These are phyloP conservation scores for Serripes groenlandicus DNA, from an alignment of 2,888 invertebrate species.

Conservation along the genomic window DNA sequence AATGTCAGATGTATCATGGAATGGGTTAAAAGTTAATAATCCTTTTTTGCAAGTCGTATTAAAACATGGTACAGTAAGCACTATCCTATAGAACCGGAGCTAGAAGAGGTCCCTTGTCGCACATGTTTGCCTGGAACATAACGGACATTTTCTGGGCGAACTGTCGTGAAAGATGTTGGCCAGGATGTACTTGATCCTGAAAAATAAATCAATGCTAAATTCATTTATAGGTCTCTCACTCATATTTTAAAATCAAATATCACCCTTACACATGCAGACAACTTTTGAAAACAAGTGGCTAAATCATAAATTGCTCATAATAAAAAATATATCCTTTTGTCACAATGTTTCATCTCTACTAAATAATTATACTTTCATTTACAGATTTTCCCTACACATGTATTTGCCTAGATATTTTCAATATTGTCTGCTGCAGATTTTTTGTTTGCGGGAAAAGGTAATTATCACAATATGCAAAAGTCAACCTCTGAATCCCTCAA, in stretches of 20 bases:
- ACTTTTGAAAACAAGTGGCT: neutral
- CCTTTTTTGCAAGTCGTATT: no score
- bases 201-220: neutral
- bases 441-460: no score
- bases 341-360: neutral
- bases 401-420: no score
- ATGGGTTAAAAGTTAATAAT: no score
- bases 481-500: no score
- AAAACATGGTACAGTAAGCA: no score
- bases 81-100: slow-evolving; percentile 50
- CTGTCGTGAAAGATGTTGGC: slow-evolving; percentile 75
- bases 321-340: neutral
- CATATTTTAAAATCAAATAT: no score
- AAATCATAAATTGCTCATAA: slow-evolving; percentile 5
- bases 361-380: neutral
- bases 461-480: no score
- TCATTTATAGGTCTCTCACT: no score
- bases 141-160: slow-evolving; percentile 73
- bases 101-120: slow-evolving; percentile 40
- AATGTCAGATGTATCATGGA: no score
- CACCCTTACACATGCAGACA: neutral
- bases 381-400: neutral
- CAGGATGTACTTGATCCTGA: slow-evolving; percentile 74
- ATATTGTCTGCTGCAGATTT: no score
- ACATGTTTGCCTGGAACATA: slow-evolving; percentile 75